A percentile compares a stretch with the other conserved stretches of the same genome.
Evolutionary conservation across 2,113 vertebrate genomes (phyloP).

Genomic region (Poecile atricapillus): DNA sequence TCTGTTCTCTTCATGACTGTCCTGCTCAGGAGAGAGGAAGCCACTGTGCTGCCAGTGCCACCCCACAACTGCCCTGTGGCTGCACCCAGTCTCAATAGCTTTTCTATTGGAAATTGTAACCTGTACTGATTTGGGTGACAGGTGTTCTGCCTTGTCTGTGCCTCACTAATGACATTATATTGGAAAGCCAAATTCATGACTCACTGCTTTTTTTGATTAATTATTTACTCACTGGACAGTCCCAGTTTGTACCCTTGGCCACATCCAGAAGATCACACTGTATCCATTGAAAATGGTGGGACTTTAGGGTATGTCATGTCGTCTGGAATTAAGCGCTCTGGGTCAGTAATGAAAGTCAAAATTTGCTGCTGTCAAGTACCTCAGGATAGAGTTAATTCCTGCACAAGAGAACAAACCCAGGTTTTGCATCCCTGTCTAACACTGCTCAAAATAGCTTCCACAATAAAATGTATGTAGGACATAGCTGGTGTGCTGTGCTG

Average conservation of each 20-base stretch:
- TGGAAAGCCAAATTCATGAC: not conserved
- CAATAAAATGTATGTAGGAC: not conserved
- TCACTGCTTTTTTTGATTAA: not conserved
- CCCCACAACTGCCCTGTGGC: not conserved
- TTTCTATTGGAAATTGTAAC: not conserved
- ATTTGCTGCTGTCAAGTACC: not conserved
- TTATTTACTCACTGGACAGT: not conserved
- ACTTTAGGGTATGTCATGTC: not conserved
- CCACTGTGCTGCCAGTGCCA: not conserved
- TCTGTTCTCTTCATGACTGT: not conserved
- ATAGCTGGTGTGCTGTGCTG: accelerated
- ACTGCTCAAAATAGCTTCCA: not conserved
- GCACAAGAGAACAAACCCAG: not conserved
- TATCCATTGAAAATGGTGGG: not conserved
- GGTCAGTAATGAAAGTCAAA: not conserved
- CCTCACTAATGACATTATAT: not conserved
- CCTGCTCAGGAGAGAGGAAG: not conserved
- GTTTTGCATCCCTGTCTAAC: not conserved
- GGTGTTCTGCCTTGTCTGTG: not conserved
- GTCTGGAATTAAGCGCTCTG: not conserved
- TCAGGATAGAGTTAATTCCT: not conserved
- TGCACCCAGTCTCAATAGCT: not conserved
- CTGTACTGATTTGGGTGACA: not conserved
- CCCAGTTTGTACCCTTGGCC: not conserved
- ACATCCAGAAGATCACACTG: not conserved